Percentiles rank a stretch among this genome's conserved stretches.
These are phyloP conservation scores for Micronycteris hirsuta DNA, from an alignment of 2,113 vertebrate genomes.

Conservation along the genomic window DNA sequence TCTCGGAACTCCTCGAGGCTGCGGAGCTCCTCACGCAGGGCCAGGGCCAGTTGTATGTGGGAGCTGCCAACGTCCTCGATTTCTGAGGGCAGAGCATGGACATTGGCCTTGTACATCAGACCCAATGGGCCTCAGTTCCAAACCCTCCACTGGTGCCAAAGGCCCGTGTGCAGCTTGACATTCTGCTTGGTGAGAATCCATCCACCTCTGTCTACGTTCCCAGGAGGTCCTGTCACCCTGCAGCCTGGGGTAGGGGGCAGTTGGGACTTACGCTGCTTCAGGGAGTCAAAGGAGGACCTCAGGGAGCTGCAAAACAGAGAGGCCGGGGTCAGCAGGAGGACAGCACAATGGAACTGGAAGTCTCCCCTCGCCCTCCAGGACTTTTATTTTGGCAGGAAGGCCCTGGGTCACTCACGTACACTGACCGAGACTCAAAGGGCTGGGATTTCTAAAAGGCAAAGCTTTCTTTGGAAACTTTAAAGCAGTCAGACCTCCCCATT, in stretches of 20 bases:
- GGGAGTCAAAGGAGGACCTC: constrained; percentile 88
- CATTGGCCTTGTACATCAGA: neutral
- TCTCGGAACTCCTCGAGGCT: constrained; percentile 94
- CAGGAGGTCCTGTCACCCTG: neutral
- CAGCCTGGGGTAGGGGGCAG: neutral
- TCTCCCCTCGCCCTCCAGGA: neutral
- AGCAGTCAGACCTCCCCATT: neutral
- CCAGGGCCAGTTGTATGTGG: constrained; percentile 89
- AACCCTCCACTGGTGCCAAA: neutral
- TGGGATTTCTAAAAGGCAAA: neutral
- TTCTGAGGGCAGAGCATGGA: constrained; percentile 80
- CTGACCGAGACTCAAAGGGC: neutral
- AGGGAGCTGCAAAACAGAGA: constrained; percentile 84
- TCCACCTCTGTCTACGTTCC: neutral
- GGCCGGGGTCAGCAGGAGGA: neutral
- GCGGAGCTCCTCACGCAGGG: constrained; percentile 91
- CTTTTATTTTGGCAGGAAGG: neutral
- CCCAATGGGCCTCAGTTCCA: neutral
- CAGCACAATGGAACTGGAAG: neutral
- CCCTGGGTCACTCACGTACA: neutral
- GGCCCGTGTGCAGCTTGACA: neutral
- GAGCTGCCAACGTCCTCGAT: constrained; percentile 91
- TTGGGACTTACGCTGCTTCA: constrained; percentile 91
- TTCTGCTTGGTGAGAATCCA: neutral
- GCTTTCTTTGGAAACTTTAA: neutral